Base-by-base conservation (phyloP, 2,888 invertebrate species). In the Diadegma fenestrale region DNA sequence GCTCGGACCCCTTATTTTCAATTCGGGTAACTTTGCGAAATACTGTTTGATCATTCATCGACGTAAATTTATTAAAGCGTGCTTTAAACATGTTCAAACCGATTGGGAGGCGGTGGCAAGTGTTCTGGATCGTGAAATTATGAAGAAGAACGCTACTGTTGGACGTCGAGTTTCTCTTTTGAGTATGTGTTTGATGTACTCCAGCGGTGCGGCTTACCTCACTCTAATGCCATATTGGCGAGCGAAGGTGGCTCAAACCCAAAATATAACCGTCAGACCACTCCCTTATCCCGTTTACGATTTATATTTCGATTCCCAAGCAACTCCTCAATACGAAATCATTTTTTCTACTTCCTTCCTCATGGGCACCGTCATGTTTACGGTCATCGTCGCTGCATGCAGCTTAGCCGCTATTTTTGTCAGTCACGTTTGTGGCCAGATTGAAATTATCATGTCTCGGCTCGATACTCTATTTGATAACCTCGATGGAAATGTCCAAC, bases 131-230 rank as follows among this genome's bases (percentile, higher is more conserved):
- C 87, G 88, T 0, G 48, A 87, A 1, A 45, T 88, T 8, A 90
- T 90, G 90, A 45, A 80, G 71, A 83, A 72, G 48, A 86, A 84
- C 48, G 87, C 88, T 0, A 87, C 66, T 1, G 8, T 88, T 1
- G 89, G 89, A 3, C 83, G 89, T 14, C 61, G 66, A 0, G 76
- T 90, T 8, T 88, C 87, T 0, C 69, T 69, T 22, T 6, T 85
- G 0, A 88, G 89, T 63, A 88, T 87, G 5, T 22, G 89, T 1
- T 90, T 89, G 71, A 90, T 91, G 89, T 89, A 89, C 43, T 41
- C 87, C 10, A 89, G 90, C 17, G 86, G 90, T 2, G 33, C 88
- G n/a, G 89, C 88, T 8, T 90, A 91, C 80, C 88, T 77, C 33
- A 68, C 89, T 2, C 66, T 90, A 19, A 88, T 87, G 75, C 89